These are phyloP conservation scores for Parasteatoda tepidariorum DNA, from an alignment of 1,140 invertebrate species.

Conservation along the genomic window DNA sequence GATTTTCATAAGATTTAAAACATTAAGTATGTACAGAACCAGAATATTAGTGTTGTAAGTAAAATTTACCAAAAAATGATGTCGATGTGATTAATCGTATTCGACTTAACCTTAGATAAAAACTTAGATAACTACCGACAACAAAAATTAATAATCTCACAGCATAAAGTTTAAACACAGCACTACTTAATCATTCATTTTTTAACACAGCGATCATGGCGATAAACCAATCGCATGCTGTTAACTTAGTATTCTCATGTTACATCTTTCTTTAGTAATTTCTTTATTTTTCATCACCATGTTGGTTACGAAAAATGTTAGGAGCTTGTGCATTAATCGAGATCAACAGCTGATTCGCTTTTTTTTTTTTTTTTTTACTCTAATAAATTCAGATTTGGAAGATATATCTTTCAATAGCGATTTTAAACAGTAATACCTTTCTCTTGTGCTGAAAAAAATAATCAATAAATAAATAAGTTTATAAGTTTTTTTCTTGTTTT, in stretches of 20 bases:
- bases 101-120: too few relatives aligned
- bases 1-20: too few relatives aligned
- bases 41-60: too few relatives aligned
- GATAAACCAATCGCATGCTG: not conserved
- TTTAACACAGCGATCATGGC: not conserved
- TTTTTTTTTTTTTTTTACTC: not conserved
- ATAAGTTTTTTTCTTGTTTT: too few relatives aligned
- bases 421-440: not conserved
- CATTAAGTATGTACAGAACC: too few relatives aligned
- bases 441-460: not conserved
- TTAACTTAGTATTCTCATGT: not conserved
- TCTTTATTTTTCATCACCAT: not conserved
- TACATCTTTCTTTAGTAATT: not conserved
- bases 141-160: not conserved
- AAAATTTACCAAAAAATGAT: too few relatives aligned
- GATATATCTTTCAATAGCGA: not conserved
- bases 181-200: not conserved
- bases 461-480: not conserved
- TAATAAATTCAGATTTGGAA: constrained; percentile 28
- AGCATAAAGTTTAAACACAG: not conserved
- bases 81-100: too few relatives aligned
- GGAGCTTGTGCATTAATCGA: not conserved
- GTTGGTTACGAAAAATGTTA: not conserved
- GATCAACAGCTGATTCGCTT: not conserved
- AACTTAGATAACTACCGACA: too few relatives aligned